A percentile compares a stretch with the other conserved stretches of the same genome.
phyloP scores from a whole-genome alignment of 2,797 vertebrate species.

The Brachymystax lenok region DNA sequence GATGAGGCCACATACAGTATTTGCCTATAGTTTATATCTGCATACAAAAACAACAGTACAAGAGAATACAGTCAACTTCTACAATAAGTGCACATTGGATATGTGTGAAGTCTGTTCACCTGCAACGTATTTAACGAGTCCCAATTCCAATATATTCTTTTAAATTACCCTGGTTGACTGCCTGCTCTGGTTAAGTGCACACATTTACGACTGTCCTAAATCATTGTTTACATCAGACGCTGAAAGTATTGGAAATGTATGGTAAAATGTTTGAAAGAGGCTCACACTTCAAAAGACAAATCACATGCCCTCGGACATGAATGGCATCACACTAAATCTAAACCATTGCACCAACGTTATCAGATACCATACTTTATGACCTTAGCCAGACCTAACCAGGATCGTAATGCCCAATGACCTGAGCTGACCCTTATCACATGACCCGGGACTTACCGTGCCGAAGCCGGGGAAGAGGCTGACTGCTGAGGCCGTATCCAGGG shows the following conservation, averaged over 20 bases:
- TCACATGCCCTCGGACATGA: neutral
- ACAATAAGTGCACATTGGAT: constrained; percentile 45
- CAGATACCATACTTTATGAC: constrained; percentile 9
- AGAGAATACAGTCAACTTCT: constrained; percentile 12
- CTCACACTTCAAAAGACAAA: neutral
- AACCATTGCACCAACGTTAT: neutral
- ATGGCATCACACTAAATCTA: neutral
- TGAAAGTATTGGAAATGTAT: neutral
- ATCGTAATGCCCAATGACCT: constrained; percentile 8
- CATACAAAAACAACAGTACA: constrained; percentile 57
- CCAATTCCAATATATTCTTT: constrained; percentile 49
- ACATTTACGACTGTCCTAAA: neutral
- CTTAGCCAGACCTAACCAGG: constrained; percentile 1
- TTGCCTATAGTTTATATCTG: constrained; percentile 52
- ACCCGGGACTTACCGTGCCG: constrained; percentile 84
- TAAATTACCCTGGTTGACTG: constrained; percentile 6
- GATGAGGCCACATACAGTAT: constrained; percentile 33
- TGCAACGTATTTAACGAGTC: constrained; percentile 12
- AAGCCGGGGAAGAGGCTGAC: constrained; percentile 93
- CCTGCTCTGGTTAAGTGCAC: constrained; percentile 3
- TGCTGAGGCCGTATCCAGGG: constrained; percentile 83
- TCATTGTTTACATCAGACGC: neutral
- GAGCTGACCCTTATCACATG: constrained; percentile 20
- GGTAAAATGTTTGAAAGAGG: neutral
- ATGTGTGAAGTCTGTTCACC: constrained; percentile 32